Percentiles rank a stretch among this genome's conserved stretches.
These are phyloP conservation scores for Ceriagrion tenellum DNA, from an alignment of 2,888 invertebrate genomes.

Conservation along the genomic window DNA sequence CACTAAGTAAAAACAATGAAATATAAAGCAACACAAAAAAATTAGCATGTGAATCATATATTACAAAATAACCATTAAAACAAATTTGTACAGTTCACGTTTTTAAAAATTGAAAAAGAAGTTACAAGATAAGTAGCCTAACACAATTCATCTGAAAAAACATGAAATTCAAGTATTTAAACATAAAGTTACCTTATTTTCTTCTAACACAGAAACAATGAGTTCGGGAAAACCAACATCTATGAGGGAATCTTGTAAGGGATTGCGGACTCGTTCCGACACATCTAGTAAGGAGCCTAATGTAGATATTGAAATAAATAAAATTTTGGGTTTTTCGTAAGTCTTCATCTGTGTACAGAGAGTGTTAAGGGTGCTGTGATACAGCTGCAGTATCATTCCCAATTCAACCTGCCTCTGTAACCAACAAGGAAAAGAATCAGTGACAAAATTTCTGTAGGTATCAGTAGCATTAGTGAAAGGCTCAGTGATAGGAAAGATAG, in stretches of 20 bases:
- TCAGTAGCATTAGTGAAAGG: neutral
- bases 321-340: conserved; percentile 25
- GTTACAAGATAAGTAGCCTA: neutral
- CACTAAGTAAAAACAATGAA: neutral
- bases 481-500: no score
- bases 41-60: neutral
- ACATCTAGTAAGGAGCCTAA: conserved; percentile 45
- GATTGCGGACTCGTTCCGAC: conserved; percentile 17
- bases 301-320: conserved; percentile 26
- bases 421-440: conserved; percentile 64
- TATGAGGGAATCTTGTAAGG: conserved; percentile 49
- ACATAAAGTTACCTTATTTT: conserved; percentile 32
- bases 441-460: neutral
- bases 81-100: no score
- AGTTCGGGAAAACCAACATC: conserved; percentile 56
- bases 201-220: conserved; percentile 56
- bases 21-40: neutral
- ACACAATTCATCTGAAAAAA: neutral
- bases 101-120: neutral
- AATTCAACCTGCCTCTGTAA: conserved; percentile 82
- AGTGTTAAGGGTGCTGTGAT: conserved; percentile 71
- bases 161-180: neutral
- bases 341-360: conserved; percentile 31
- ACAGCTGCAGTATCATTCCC: conserved; percentile 76
- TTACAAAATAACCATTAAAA: neutral